Evolutionary conservation across 2,888 invertebrate species (phyloP).

Genomic region (Drosophila quasianomalipes): DNA sequence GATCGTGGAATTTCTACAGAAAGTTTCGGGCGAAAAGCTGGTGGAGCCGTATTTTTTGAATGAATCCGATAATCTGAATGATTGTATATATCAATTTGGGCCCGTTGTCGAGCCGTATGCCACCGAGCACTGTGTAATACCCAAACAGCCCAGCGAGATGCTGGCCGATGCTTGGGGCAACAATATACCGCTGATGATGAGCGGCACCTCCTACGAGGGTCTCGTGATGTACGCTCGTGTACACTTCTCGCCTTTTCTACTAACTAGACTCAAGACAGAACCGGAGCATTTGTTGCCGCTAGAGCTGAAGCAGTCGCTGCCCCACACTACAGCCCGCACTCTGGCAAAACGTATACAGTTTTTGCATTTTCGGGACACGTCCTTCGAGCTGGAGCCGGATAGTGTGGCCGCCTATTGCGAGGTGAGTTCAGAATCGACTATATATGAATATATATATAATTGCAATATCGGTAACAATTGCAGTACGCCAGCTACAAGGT

Average conservation of each 20-base stretch:
- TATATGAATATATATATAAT: not conserved
- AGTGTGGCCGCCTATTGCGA: slow-evolving; percentile 82
- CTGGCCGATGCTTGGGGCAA: slow-evolving; percentile 81
- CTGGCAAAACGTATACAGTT: slow-evolving; percentile 59
- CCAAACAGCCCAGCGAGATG: slow-evolving; percentile 73
- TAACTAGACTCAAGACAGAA: slow-evolving; percentile 65
- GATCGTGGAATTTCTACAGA: slow-evolving; percentile 64
- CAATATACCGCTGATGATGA: slow-evolving; percentile 82
- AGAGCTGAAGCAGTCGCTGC: slow-evolving; percentile 65
- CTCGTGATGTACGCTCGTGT: slow-evolving; percentile 77
- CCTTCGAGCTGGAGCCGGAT: slow-evolving; percentile 69
- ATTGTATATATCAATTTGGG: slow-evolving; percentile 80
- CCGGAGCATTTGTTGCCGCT: slow-evolving; percentile 79
- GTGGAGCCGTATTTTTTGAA: slow-evolving; percentile 75
- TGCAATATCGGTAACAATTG: slow-evolving; percentile 5
- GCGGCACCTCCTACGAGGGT: slow-evolving; percentile 84
- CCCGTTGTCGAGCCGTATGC: slow-evolving; percentile 83
- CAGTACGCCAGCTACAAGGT: slow-evolving; percentile 83
- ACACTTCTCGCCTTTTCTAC: slow-evolving; percentile 64
- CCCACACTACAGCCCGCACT: slow-evolving; percentile 54
- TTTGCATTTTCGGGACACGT: slow-evolving; percentile 74
- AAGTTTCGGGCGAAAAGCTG: slow-evolving; percentile 58
- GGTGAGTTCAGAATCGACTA: slow-evolving; percentile 49
- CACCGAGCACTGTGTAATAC: slow-evolving; percentile 73
- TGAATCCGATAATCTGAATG: slow-evolving; percentile 69